Evolutionary conservation across 2,797 vertebrate species (phyloP).

Genomic region (Scleropages formosus): DNA sequence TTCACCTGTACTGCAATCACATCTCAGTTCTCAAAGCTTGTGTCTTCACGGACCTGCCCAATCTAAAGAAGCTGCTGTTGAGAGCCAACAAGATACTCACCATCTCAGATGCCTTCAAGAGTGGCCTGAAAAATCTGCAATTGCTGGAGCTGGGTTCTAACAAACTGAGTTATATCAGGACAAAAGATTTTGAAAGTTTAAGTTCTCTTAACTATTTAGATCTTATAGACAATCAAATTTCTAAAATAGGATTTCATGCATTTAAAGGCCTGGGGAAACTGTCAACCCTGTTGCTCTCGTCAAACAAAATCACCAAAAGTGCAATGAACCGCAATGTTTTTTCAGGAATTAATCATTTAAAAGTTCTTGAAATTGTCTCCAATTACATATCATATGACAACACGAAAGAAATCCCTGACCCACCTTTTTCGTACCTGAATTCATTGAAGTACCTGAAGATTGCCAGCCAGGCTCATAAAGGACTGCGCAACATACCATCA

Average conservation of each 20-base stretch:
- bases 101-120: conserved; percentile 46
- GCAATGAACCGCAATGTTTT: conserved; percentile 39
- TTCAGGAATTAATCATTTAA: conserved; percentile 48
- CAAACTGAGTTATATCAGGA: conserved; percentile 38
- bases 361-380: conserved; percentile 49
- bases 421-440: conserved; percentile 57
- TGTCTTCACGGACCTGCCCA: conserved; percentile 49
- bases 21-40: conserved; percentile 47
- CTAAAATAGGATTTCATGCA: background rate
- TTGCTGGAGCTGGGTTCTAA: conserved; percentile 52
- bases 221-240: conserved; percentile 54
- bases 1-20: conserved; percentile 52
- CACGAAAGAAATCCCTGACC: rapidly evolving
- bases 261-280: conserved; percentile 55
- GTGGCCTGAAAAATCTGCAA: conserved; percentile 47
- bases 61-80: conserved; percentile 51
- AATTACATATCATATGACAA: conserved; percentile 47
- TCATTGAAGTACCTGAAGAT: conserved; percentile 49
- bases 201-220: conserved; percentile 45
- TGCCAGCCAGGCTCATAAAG: conserved; percentile 44
- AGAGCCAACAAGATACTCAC: conserved; percentile 46
- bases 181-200: conserved; percentile 43
- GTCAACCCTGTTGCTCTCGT: conserved; percentile 38
- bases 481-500: conserved; percentile 43
- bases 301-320: conserved; percentile 36